Base-by-base conservation (phyloP, 2,797 vertebrate species). In the Poecilia velifera region DNA sequence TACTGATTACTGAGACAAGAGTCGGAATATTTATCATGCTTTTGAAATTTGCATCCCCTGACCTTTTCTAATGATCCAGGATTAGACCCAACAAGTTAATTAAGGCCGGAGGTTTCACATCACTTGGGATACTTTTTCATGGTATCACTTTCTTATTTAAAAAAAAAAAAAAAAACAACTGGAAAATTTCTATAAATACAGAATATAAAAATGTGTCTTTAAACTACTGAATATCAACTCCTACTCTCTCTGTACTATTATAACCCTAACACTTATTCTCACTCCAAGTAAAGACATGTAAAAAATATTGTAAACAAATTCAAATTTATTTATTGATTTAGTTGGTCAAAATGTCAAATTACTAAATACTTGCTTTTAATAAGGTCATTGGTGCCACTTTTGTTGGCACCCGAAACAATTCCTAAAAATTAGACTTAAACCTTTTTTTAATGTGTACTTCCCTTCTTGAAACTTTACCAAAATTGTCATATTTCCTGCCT, bases 81-180 rank as follows among this genome's bases (percentile, higher is more conserved):
- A 74, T 53, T 55, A 75, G 41, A 43, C 34, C 53, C 34, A 62
- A 72, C 43, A 72, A 81, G 74, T n/a, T 81, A 55, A 81, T 81
- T 72, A 76, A 76, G 53, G 53, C 49, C 36, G 22, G 79, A 76
- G 31, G 73, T 71, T 28, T 71, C 31, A 25, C 16, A 43, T 72
- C 53, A 59, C 41, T 64, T 31, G 55, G 68, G 68, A 72, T 64
- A n/a, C 5, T 3, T 68, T 39, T 80, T 22, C 1, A 47, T 49
- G 14, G 16, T 7, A 10, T 36, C 71, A 14, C 71, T 51, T n/a
- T 34, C 51, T 47, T 46, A 7, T 62, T 31, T 6, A 6, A 7
- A 62, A n/a, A 18, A 71, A 59, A 18, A 59, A 28, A 46, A 34
- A 34, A 28, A 36, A 46, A 36, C n/a, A 31, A 8, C 10, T 22